Percentiles rank a stretch among this genome's conserved stretches.
phyloP scores from a whole-genome alignment of 1,140 invertebrate species.

The Octopus bimaculoides region DNA sequence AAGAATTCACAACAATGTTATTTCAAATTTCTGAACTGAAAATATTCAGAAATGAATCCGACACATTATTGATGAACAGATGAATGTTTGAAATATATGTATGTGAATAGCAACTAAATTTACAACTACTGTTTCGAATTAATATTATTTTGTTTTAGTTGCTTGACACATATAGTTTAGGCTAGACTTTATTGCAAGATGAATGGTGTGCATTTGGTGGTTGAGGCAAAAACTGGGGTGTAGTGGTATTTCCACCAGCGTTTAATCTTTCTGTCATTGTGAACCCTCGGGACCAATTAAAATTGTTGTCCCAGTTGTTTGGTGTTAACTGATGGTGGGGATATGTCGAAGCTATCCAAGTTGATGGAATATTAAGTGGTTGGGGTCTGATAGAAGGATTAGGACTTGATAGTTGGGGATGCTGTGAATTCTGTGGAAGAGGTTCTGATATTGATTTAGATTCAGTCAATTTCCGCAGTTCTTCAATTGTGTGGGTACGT shows the following conservation, averaged over 20 bases:
- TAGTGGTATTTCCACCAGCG: not conserved
- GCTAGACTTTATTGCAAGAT: not conserved
- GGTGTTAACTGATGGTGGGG: not conserved
- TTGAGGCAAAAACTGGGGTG: not conserved
- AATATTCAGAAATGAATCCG: too few species aligned
- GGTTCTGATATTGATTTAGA: not conserved
- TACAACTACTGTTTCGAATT: too few species aligned
- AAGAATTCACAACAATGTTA: too few species aligned
- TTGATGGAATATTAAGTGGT: not conserved
- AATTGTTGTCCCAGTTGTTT: not conserved
- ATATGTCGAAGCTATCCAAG: not conserved
- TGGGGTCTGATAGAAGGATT: not conserved
- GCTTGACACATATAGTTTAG: too few species aligned
- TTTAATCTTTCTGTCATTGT: not conserved
- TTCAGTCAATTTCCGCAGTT: slow-evolving; percentile 55
- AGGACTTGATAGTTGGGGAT: not conserved
- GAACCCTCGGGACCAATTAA: not conserved
- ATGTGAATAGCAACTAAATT: too few species aligned
- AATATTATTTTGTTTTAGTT: too few species aligned
- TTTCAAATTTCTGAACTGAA: too few species aligned
- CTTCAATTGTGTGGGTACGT: slow-evolving; percentile 54
- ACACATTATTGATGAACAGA: too few species aligned
- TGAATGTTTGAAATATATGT: too few species aligned
- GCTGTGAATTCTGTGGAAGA: not conserved
- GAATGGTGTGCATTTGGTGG: slow-evolving; percentile 10